These are phyloP conservation scores for Tachyglossus aculeatus DNA, from an alignment of 2,797 vertebrate genomes.

Conservation along the genomic window DNA sequence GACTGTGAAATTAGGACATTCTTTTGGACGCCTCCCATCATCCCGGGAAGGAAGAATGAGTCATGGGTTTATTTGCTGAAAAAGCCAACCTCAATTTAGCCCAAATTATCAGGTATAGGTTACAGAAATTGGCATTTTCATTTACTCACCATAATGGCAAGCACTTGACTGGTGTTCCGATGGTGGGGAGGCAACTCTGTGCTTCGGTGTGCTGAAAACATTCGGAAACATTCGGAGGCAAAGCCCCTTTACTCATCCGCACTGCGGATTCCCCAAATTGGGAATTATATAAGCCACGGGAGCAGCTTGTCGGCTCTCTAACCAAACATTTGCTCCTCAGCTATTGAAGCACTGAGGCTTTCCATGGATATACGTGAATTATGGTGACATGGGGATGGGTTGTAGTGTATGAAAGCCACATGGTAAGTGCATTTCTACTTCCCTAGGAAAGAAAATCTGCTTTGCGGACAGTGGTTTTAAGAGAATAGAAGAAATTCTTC, in stretches of 20 bases:
- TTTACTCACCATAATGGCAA: neutral
- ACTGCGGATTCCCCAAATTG: neutral
- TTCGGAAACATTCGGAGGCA: neutral
- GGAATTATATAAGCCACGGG: neutral
- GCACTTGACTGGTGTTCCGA: neutral
- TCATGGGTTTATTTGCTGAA: neutral
- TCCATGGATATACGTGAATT: no score
- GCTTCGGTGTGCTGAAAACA: neutral
- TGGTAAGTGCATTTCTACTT: no score
- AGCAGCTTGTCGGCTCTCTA: neutral
- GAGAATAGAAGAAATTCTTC: no score
- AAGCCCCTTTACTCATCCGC: neutral
- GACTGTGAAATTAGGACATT: neutral
- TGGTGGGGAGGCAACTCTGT: conserved; percentile 7
- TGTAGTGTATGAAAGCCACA: no score
- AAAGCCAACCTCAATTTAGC: neutral
- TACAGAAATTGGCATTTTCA: neutral
- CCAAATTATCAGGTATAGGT: conserved; percentile 4
- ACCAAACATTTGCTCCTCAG: neutral
- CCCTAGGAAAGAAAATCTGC: no score
- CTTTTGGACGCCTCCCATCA: neutral
- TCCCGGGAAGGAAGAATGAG: neutral
- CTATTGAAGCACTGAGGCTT: no score
- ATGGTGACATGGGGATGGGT: no score
- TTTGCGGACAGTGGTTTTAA: no score